Percentiles rank a stretch among this genome's conserved stretches.
These are phyloP conservation scores for Ommatoiulus sabulosus DNA, from an alignment of 2,888 invertebrate genomes.

Conservation along the genomic window DNA sequence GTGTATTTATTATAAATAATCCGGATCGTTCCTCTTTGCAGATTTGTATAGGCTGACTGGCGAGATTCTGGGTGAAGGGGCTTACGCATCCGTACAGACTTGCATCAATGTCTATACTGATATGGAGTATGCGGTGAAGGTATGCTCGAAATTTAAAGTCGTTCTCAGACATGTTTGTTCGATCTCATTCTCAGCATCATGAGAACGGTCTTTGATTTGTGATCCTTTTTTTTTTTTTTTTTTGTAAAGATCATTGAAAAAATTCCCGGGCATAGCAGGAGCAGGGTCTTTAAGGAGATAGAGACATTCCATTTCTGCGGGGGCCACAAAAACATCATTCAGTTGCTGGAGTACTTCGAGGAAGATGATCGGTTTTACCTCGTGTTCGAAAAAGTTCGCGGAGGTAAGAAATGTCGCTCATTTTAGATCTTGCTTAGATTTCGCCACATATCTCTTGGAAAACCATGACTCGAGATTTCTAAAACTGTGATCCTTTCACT, in stretches of 20 bases:
- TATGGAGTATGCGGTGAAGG: constrained; percentile 95
- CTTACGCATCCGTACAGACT: constrained; percentile 95
- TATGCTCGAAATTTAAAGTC: constrained; percentile 62
- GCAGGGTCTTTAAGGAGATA: constrained; percentile 96
- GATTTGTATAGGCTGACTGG: constrained; percentile 96
- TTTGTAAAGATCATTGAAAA: constrained; percentile 87
- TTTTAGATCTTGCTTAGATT: constrained; percentile 49
- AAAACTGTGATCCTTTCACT: too few species aligned
- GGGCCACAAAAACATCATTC: constrained; percentile 97
- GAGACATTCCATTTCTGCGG: constrained; percentile 99
- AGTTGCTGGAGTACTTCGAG: constrained; percentile 97
- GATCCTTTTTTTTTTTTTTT: neutral
- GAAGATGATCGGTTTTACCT: constrained; percentile 92
- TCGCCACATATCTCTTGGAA: neutral
- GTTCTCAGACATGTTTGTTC: neutral
- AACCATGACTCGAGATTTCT: too few species aligned
- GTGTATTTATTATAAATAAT: too few species aligned
- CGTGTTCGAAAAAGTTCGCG: constrained; percentile 97
- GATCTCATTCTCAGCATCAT: too few species aligned
- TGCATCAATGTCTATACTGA: constrained; percentile 92
- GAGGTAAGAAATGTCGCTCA: constrained; percentile 68
- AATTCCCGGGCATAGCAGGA: constrained; percentile 92
- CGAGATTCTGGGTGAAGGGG: constrained; percentile 95
- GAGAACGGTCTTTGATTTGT: neutral
- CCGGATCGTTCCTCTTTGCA: neutral